Base-by-base conservation (phyloP, 2,888 invertebrate species). In the Leptopilina drosophilae region DNA sequence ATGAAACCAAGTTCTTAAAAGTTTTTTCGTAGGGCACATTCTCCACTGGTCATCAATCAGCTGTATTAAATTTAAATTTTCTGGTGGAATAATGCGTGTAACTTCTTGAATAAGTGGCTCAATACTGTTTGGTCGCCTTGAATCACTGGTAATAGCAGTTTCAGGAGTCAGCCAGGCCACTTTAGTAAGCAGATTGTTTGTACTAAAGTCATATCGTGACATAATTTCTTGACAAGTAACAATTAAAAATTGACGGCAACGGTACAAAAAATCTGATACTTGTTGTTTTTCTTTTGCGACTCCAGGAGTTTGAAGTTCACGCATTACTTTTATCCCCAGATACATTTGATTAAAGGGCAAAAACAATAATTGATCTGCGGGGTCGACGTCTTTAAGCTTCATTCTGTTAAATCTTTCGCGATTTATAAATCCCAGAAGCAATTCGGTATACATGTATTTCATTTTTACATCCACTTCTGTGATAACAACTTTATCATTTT, bases 401-500 rank as follows among this genome's bases (percentile, higher is more conserved):
- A 80, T 79, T 59, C 33, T 67, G 15, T 66, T 64, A 7, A 83
- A 64, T 64, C 75, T 77, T 12, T 80, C 67, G 14, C 66, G 79
- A n/a, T 76, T 49, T 42, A 83, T 81, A 42, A 80, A 82, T 40
- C 67, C 76, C 33, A 62, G 33, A 26, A 82, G 78, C 33, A 84
- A 66, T 33, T 82, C 81, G 15, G 46, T 59, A 40, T 78, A 80
- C 26, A 79, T 46, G n/a, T 64, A 66, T 65, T 64, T 20, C 79
- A 84, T 83, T 64, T 67, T 80, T 15, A 14, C 26, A 73, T 84
- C 80, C 5, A 82, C 26, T 40, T 53, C 20, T 46, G 80, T 82
- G 11, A 83, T 79, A 9, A 83, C 78, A 20, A 82, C 83, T 53
- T 73, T 78, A 26, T 80, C 81, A 76, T 77, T 78, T 59, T 83